Conservation (phyloP, 2,888 invertebrate species). For the Acleris holmiana region DNA sequence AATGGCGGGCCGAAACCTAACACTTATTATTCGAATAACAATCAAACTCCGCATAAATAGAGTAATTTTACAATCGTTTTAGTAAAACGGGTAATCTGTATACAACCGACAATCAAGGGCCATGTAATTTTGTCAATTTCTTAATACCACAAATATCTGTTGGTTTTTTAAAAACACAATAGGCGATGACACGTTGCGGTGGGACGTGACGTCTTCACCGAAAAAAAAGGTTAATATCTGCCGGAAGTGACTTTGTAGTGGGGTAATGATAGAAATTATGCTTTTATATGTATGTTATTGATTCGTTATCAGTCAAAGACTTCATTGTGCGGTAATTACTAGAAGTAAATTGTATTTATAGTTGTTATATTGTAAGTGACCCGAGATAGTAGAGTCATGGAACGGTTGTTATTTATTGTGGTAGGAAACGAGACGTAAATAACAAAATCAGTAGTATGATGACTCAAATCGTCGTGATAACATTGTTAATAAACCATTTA, state of each 20-base stretch:
- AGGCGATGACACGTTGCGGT: conserved; percentile 80
- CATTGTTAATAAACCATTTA: conserved; percentile 66
- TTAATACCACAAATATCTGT: conserved; percentile 69
- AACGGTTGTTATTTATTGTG: conserved; percentile 55
- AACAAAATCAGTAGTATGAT: conserved; percentile 55
- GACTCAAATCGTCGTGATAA: conserved; percentile 56
- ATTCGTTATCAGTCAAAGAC: conserved; percentile 79
- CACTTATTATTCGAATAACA: conserved; percentile 75
- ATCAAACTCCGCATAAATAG: conserved; percentile 66
- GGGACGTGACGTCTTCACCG: conserved; percentile 65
- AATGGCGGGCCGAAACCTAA: conserved; percentile 65
- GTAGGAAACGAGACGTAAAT: conserved; percentile 46
- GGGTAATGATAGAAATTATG: conserved; percentile 65
- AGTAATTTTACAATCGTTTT: conserved; percentile 76
- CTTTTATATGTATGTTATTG: conserved; percentile 60
- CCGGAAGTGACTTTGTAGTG: conserved; percentile 71
- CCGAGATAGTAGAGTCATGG: conserved; percentile 72
- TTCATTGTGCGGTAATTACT: conserved; percentile 76
- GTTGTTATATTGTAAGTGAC: conserved; percentile 62
- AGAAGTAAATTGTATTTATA: conserved; percentile 81
- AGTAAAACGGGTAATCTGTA: conserved; percentile 78
- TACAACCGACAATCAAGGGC: conserved; percentile 74
- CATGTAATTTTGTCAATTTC: conserved; percentile 77
- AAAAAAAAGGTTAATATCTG: conserved; percentile 55
- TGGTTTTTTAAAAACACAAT: conserved; percentile 65